Evolutionary conservation across 1,140 invertebrate species (phyloP).

Genomic region (Lepidurus couesii): DNA sequence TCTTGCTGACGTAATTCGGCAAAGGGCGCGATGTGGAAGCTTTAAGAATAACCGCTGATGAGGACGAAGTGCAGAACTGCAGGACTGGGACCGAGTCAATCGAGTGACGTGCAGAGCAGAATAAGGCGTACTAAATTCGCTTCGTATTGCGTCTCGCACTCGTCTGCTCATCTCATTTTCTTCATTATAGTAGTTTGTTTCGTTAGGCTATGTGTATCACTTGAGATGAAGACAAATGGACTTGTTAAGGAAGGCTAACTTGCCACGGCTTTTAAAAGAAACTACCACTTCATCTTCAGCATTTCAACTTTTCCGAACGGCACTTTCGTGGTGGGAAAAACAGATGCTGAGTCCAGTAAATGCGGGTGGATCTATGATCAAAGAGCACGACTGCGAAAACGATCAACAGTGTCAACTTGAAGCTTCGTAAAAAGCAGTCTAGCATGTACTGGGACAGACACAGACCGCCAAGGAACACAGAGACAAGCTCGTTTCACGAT

Average conservation of each 20-base stretch:
- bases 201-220: neutral
- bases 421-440: no score
- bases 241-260: neutral
- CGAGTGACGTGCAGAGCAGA: neutral
- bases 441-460: no score
- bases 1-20: neutral
- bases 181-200: neutral
- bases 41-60: constrained; percentile 20
- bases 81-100: constrained; percentile 21
- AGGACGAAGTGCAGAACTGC: neutral
- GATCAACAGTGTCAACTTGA: no score
- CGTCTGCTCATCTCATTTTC: constrained; percentile 13
- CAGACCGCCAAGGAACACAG: no score
- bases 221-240: neutral
- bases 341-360: no score
- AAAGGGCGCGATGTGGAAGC: neutral
- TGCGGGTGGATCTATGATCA: no score
- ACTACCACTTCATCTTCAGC: no score
- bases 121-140: neutral
- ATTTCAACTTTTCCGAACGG: no score
- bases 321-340: no score
- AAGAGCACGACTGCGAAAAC: no score
- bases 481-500: neutral
- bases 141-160: neutral
- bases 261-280: no score